Base-by-base conservation (phyloP, 2,888 invertebrate species). In the Hoplodrina ambigua region DNA sequence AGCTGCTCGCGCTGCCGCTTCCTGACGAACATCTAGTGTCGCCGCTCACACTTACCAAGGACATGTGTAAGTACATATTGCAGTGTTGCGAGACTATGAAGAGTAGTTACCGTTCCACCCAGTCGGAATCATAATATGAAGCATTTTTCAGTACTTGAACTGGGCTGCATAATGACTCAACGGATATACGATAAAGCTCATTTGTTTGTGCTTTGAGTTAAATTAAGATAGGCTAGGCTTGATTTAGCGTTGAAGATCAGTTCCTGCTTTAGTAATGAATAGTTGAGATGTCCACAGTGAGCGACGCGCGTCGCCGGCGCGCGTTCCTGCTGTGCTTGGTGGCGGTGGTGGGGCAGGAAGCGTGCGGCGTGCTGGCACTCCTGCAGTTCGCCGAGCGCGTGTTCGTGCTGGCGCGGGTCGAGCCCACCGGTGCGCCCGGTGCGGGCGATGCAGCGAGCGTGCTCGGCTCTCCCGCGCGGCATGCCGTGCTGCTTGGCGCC, bases 371-470 rank as follows among this genome's bases (percentile, higher is more conserved):
- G 71, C 87, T 93, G 50, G 89, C 94, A 30, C 86, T 94, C 62
- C 84, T 93, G 80, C 94, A 94, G 87, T 94, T 92, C 83, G 94
- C 94, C 3, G 93, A 94, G 85, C 90, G 91, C 20, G 90, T 92
- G 69, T 92, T 94, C 84, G 84, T 89, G 62, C 78, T 93, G 57
- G 91, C 92, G 41, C 67, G 71, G 1, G 66, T 37, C 2, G 64
- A 30, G 19, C 44, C 17, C 4, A 41, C 1, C 46, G 17, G 66
- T 0, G 89, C 86, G 7, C 33, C 2, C 46, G 15, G 66, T 0
- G 89, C 86, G 11, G 55, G 3, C 30, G 19, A 2, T 44, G 20
- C 10, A 20, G 53, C 1, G 5, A 54, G 10, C n/a, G 78, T 33
- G 53, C 82, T 86, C 54, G 75, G 79, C 64, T 76, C 88, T 5